Percentiles rank a stretch among this genome's conserved stretches.
Evolutionary conservation across 1,140 invertebrate species (phyloP).

Genomic region (Drosophila prosaltans): DNA sequence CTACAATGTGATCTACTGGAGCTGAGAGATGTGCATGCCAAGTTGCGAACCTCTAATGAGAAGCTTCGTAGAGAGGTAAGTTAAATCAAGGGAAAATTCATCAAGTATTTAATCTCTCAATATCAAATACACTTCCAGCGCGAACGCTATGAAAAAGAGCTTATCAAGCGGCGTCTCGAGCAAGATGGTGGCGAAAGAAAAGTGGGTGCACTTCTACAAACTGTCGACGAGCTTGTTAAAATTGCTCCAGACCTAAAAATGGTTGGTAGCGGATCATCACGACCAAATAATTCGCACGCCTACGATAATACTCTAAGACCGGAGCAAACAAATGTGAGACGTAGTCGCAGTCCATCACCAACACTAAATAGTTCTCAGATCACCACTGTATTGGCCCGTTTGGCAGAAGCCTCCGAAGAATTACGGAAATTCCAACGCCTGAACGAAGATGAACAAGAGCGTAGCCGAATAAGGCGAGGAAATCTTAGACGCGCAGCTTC

Average conservation of each 20-base stretch:
- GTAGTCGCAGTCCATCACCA: constrained; percentile 79
- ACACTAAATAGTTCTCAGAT: constrained; percentile 76
- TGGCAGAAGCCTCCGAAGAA: constrained; percentile 85
- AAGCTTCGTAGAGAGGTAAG: constrained; percentile 90
- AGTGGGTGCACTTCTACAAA: constrained; percentile 86
- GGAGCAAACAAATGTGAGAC: constrained; percentile 71
- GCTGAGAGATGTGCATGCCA: constrained; percentile 94
- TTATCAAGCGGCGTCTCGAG: constrained; percentile 87
- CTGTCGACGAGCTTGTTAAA: constrained; percentile 90
- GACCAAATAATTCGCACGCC: constrained; percentile 29
- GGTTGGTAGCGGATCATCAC: constrained; percentile 55
- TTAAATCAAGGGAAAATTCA: neutral
- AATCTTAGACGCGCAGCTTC: constrained; percentile 83
- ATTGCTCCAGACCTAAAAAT: constrained; percentile 87
- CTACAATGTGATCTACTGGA: constrained; percentile 94
- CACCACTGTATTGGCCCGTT: constrained; percentile 71
- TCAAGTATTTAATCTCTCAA: neutral
- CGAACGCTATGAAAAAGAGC: constrained; percentile 91
- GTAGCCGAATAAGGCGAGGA: constrained; percentile 82
- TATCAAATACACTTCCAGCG: constrained; percentile 82
- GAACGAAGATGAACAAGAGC: constrained; percentile 84
- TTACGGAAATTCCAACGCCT: constrained; percentile 83
- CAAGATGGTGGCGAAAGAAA: constrained; percentile 81
- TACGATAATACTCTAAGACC: constrained; percentile 63
- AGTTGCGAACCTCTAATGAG: constrained; percentile 95